Percentiles rank a stretch among this genome's conserved stretches.
Evolutionary conservation across 2,113 vertebrate species (phyloP).

Genomic region (Malurus elegans): DNA sequence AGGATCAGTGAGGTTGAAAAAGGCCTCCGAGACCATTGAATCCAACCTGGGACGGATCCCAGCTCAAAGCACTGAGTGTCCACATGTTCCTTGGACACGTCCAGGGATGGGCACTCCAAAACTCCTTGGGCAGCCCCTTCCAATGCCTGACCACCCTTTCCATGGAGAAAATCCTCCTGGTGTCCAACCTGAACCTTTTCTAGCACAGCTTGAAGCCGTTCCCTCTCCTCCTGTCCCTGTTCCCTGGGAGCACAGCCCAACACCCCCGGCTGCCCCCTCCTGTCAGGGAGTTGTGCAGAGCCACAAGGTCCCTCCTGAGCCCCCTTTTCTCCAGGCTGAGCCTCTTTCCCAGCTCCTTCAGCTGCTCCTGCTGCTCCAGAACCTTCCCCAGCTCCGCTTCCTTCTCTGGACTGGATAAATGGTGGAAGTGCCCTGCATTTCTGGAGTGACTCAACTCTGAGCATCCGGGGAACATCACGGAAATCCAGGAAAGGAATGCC

Average conservation of each 20-base stretch:
- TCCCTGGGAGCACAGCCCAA: neutral
- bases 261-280: rapidly evolving
- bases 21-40: rapidly evolving
- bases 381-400: neutral
- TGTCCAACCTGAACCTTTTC: rapidly evolving
- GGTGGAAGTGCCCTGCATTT: rapidly evolving
- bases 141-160: rapidly evolving
- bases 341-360: neutral
- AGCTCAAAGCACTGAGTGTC: neutral
- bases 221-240: neutral
- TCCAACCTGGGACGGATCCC: neutral
- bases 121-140: neutral
- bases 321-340: neutral
- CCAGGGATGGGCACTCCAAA: neutral
- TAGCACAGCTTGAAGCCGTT: rapidly evolving
- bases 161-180: rapidly evolving
- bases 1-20: neutral
- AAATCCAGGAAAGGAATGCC: neutral
- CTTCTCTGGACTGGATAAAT: rapidly evolving
- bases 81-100: neutral
- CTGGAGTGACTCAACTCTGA: neutral
- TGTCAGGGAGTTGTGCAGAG: neutral
- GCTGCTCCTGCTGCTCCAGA: rapidly evolving
- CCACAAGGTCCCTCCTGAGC: neutral
- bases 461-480: neutral